Evolutionary conservation across 2,888 invertebrate genomes (phyloP).

Genomic region (Gibbula magus): DNA sequence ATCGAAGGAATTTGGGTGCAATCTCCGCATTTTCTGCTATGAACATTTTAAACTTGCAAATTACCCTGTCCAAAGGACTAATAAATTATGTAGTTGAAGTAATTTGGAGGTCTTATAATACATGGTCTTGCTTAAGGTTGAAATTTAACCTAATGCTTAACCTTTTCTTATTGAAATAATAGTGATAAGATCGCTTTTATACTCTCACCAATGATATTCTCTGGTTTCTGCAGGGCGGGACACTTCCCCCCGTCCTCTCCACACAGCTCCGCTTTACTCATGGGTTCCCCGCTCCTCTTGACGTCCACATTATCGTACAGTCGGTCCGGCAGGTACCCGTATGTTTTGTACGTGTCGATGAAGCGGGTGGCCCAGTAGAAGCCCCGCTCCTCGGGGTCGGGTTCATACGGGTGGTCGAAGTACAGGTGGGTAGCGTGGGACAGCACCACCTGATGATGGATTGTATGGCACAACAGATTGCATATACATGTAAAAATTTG

Average conservation of each 20-base stretch:
- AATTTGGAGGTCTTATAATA: too few species aligned
- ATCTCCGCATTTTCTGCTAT: too few species aligned
- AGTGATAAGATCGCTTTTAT: too few species aligned
- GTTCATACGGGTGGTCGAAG: slow-evolving; percentile 63
- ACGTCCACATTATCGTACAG: slow-evolving; percentile 46
- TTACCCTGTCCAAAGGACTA: too few species aligned
- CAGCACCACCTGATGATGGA: slow-evolving; percentile 55
- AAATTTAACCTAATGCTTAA: too few species aligned
- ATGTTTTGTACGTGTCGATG: slow-evolving; percentile 61
- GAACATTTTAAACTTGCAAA: too few species aligned
- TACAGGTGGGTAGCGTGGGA: slow-evolving; percentile 59
- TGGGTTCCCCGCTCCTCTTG: slow-evolving; percentile 43
- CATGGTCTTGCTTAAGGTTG: too few species aligned
- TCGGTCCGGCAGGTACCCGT: slow-evolving; percentile 54
- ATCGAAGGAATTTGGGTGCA: too few species aligned
- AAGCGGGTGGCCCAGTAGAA: slow-evolving; percentile 70
- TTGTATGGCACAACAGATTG: too few species aligned
- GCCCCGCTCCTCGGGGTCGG: slow-evolving; percentile 65
- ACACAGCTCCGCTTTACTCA: slow-evolving; percentile 46
- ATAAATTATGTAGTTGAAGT: too few species aligned
- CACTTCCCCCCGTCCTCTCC: slow-evolving; percentile 44
- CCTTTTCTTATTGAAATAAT: too few species aligned
- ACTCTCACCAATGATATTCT: slow-evolving; percentile 59
- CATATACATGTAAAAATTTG: too few species aligned
- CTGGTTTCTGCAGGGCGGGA: slow-evolving; percentile 38